Evolutionary conservation across 2,888 invertebrate genomes (phyloP), one percentile per base, ranked within the genome.

Genomic region (Chelonus formosanus): DNA sequence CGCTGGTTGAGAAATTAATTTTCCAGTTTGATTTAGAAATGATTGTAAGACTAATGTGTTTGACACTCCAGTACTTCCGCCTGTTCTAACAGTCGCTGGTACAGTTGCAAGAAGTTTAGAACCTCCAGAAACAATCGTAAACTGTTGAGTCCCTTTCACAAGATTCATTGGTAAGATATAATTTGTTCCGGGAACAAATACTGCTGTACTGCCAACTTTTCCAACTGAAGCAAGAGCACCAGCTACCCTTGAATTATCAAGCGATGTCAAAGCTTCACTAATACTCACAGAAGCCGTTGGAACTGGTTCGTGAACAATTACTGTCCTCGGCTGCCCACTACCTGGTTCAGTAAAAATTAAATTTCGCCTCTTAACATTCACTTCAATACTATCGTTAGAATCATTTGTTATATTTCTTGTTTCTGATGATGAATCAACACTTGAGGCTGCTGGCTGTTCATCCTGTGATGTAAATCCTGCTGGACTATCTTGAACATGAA

Each of bases 111-210:
- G 78, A 5, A 88, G 85, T 76, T 88, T 87, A 62, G 90, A 90
- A 5, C 90, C 89, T 71, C 91, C 90, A 4, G 91, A 91, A 3
- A 91, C 90, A 68, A 91, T 90, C 3, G 91, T 90, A 67, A 91
- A 90, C 75, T 91, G 91, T 77, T 91, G 90, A 1, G 90, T 89
- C 5, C 90, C 88, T 82, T 91, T 91, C 67, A 91, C 87, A 86
- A 91, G 88, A 3, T 90, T 90, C 73, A 91, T 90, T 0, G 91
- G 91, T 73, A 91, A 82, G 67, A 91, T 88, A 74, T 91, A 91
- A 80, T 91, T 91, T 5, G 82, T 78, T 0, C 90, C 90, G n/a
- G 90, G 90, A 81, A 91, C 90, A 50, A 91, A 80, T 5, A 91
- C 90, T 0, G 91, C 87, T 2, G 91, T 90, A 69, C 87, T 87